Evolutionary conservation across 2,888 invertebrate genomes (phyloP), one percentile per base, ranked within the genome.

Genomic region (Sinopyrophorus schimmeli): DNA sequence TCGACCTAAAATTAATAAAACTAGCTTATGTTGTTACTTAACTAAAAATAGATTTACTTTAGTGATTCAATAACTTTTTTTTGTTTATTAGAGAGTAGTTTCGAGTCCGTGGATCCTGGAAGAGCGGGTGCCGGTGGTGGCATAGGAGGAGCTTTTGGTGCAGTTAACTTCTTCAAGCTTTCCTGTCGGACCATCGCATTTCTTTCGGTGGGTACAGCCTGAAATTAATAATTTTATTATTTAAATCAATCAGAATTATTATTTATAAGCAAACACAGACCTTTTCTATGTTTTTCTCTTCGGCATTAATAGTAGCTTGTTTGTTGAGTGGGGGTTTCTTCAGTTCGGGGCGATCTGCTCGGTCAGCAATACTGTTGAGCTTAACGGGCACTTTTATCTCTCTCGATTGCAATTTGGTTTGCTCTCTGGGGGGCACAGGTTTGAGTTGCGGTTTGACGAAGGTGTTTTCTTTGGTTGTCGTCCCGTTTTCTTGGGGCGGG

Each of bases 41-140:
- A 10, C 4, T 27, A 12, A 3, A 6, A 12, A 23, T 3, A 7
- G 1, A 23, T 61, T 62, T 66, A 83, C 74, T 82, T 84, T 11
- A 92, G 78, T 60, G 81, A 78, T 49, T 92, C 91, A 49, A 92
- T 63, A 61, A 77, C 83, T 59, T 82, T 81, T 54, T 83, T 73
- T 63, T 88, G 87, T 6, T 76, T 67, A 0, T 79, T 76, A 37
- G 79, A 77, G 1, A 88, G 63, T 0, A 80, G 77, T 7, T 78
- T 65, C 39, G 61, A 60, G 10, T 66, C 63, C 1, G 85, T 58
- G 2, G 80, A 77, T 5, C 79, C 78, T 3, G 82, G 80, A 69
- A 82, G 73, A 64, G 80, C 80, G 4, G 88, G 87, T 67, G 86
- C 84, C 10, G 71, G 70, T 11, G 71, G 69, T 26, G 69, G 69